These are phyloP conservation scores for Bradypodion pumilum DNA, from an alignment of 2,797 vertebrate genomes.

Conservation along the genomic window DNA sequence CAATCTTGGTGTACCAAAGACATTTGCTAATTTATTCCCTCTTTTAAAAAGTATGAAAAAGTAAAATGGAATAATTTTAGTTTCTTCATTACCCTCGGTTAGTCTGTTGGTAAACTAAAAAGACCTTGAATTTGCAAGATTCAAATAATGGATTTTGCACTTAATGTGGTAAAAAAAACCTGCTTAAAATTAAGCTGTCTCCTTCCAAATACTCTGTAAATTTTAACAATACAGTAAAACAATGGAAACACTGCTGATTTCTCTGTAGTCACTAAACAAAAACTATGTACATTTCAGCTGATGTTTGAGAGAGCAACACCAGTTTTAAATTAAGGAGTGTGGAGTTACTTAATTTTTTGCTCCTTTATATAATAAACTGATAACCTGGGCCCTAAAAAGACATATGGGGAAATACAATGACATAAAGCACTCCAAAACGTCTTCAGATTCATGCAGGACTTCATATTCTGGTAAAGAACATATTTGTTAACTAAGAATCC, in stretches of 20 bases:
- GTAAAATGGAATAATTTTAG: conserved; percentile 15
- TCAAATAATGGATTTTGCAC: not conserved
- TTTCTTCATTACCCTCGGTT: conserved; percentile 29
- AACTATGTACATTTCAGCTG: conserved; percentile 42
- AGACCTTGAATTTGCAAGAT: not conserved
- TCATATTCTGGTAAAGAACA: not conserved
- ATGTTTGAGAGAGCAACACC: conserved; percentile 19
- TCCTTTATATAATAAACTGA: conserved; percentile 39
- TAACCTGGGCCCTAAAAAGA: not conserved
- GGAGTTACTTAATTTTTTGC: conserved; percentile 42
- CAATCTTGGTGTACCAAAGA: conserved; percentile 46
- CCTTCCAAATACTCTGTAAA: not conserved
- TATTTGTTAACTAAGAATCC: too few species aligned
- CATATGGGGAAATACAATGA: not conserved
- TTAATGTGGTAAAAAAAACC: not conserved
- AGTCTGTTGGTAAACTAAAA: not conserved
- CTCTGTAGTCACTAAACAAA: conserved; percentile 27
- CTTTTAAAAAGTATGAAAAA: conserved; percentile 22
- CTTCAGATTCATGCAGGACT: not conserved
- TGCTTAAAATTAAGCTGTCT: conserved; percentile 3
- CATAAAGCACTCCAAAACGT: not conserved
- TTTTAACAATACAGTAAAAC: conserved; percentile 29
- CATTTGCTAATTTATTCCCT: conserved; percentile 49
- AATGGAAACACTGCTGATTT: conserved; percentile 7
- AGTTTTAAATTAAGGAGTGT: conserved; percentile 35